A percentile compares a stretch with the other conserved stretches of the same genome.
Evolutionary conservation across 2,113 vertebrate species (phyloP).

Genomic region (Cricetomys ansorgei): DNA sequence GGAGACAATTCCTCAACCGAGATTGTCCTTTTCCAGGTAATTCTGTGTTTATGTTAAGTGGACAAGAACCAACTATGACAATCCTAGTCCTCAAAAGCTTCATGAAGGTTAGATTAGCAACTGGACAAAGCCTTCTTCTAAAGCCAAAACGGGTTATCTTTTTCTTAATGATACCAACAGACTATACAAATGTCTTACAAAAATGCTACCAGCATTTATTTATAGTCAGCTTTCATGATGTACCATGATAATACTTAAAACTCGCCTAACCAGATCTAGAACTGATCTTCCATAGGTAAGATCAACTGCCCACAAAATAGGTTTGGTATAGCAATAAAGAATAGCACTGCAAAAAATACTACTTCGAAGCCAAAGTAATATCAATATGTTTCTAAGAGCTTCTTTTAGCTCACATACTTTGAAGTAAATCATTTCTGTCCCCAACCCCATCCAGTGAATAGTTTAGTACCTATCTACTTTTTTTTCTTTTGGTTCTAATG

Average conservation of each 20-base stretch:
- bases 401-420: background rate
- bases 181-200: rapidly evolving
- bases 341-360: background rate
- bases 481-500: background rate
- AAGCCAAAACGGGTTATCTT: background rate
- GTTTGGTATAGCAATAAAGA: background rate
- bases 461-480: background rate
- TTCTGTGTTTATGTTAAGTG: background rate
- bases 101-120: background rate
- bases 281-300: background rate
- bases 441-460: background rate
- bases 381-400: background rate
- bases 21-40: background rate
- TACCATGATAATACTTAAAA: background rate
- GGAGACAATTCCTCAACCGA: background rate
- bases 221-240: background rate
- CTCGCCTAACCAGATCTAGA: background rate
- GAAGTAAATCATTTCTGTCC: background rate
- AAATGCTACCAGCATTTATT: too few relatives aligned
- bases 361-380: background rate
- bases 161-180: background rate
- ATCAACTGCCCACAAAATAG: background rate
- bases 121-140: background rate
- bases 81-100: background rate
- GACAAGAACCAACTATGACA: too few relatives aligned